Conservation (phyloP, 2,113 vertebrate genomes). For the Ictidomys tridecemlineatus region DNA sequence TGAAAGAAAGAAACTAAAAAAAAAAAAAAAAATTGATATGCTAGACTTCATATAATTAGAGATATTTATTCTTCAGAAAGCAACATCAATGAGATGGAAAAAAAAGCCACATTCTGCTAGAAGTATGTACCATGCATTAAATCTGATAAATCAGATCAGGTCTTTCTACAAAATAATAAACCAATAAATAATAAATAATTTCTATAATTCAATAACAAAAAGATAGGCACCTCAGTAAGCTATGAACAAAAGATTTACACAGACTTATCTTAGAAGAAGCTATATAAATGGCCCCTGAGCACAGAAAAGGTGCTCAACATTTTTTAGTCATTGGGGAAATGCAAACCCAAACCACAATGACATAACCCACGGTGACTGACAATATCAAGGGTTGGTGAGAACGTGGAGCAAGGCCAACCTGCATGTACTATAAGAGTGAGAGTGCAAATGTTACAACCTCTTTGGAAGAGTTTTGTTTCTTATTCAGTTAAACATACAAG, state of each 20-base stretch:
- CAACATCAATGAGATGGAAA: background rate
- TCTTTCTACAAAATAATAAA: background rate
- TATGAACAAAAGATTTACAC: background rate
- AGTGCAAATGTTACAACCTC: background rate
- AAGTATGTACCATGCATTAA: background rate
- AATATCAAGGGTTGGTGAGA: background rate
- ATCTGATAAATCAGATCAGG: background rate
- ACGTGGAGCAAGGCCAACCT: background rate
- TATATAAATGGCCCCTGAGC: background rate
- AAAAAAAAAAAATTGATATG: background rate
- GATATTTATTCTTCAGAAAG: background rate
- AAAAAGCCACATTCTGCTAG: background rate
- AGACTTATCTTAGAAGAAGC: background rate
- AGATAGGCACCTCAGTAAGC: background rate
- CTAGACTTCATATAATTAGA: background rate
- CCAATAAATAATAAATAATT: background rate
- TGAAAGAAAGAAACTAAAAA: background rate
- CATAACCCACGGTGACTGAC: background rate
- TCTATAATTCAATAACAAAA: background rate
- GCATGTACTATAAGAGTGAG: background rate
- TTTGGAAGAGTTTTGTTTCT: background rate
- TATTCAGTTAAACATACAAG: background rate
- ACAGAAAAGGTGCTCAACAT: background rate
- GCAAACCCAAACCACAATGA: background rate
- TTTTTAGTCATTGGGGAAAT: background rate